phyloP scores from a whole-genome alignment of 1,140 invertebrate genomes.

The Agrypnia vestita region DNA sequence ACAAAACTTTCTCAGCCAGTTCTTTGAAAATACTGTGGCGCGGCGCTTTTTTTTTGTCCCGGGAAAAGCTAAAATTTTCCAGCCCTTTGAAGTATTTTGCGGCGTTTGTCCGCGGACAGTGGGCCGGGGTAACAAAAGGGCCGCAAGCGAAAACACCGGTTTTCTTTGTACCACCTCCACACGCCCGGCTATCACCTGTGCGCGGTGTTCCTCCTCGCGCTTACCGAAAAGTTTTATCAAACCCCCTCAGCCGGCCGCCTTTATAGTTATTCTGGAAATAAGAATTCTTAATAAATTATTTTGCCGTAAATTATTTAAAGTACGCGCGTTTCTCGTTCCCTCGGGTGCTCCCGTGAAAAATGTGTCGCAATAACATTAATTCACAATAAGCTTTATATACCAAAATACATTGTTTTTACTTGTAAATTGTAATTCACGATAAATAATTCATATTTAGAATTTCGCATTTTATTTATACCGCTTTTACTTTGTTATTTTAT shows the following conservation, averaged over 20 bases:
- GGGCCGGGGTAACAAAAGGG: conserved; percentile 25
- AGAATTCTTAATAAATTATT: too few relatives aligned
- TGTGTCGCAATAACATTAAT: too few relatives aligned
- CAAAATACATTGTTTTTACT: too few relatives aligned
- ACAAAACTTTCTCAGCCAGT: conserved; percentile 19
- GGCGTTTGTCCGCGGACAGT: conserved; percentile 34
- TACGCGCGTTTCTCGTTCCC: too few relatives aligned
- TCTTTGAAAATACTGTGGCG: conserved; percentile 22
- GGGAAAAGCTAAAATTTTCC: conserved; percentile 38
- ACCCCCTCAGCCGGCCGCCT: not conserved
- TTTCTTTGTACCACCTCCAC: conserved; percentile 29
- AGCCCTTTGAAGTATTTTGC: conserved; percentile 43
- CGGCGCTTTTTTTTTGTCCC: conserved; percentile 28
- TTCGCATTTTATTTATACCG: too few relatives aligned
- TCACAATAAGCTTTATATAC: too few relatives aligned
- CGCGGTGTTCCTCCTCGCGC: not conserved
- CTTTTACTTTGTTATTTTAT: too few relatives aligned
- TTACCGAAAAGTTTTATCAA: not conserved
- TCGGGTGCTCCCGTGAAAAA: too few relatives aligned
- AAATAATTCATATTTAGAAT: too few relatives aligned
- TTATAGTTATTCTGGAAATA: too few relatives aligned
- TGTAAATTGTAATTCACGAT: too few relatives aligned
- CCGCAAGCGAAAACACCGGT: not conserved
- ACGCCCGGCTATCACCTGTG: conserved; percentile 6
- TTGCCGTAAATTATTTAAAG: too few relatives aligned